Base-by-base conservation (phyloP, 2,113 vertebrate genomes). In the Poicephalus gulielmi region DNA sequence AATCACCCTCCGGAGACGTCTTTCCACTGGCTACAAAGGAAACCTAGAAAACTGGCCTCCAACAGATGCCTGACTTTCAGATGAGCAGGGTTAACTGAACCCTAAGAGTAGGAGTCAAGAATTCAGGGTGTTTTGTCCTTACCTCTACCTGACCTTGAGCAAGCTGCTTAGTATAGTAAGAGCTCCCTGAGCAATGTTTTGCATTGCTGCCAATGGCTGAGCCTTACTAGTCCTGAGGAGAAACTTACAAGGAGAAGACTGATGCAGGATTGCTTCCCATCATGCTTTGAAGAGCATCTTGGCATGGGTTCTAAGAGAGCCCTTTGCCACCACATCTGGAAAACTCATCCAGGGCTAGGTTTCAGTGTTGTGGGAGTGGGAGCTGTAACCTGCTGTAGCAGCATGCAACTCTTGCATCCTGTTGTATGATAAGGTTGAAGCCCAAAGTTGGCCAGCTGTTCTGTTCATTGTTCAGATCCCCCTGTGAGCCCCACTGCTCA, bases 371-470 rank as follows among this genome's bases (percentile, higher is more conserved):
- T 49, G 14, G 13, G 39, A 87, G 39, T 25, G 17, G 25, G 44
- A 79, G 5, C 14, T 90, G 18, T 74, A 52, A 31, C 19, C 4
- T 5, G 5, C 3, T 0, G 0, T 24, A 2, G 25, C 35, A 19
- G 3, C 3, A 13, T 0, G 0, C 33, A 53, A 0, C 24, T 66
- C 47, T 2, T 7, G 1, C 28, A 31, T 78, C 46, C 33, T 52
- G 2, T 31, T 0, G 0, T 28, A 28, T 31, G 50, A 4, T n/a
- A 11, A 0, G 0, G 10, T 27, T 75, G 60, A 63, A 94, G 46
- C 31, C 25, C 37, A 14, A 30, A 39, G 49, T 4, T 80, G 44
- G 33, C 41, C 49, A 70, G 8, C 33, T 4, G 2, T 60, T 79
- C 49, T 59, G 37, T 80, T 77, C 19, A 2, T 31, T 7, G 2